phyloP scores from a whole-genome alignment of 2,888 invertebrate genomes.

The Dicyrtoma fusca region DNA sequence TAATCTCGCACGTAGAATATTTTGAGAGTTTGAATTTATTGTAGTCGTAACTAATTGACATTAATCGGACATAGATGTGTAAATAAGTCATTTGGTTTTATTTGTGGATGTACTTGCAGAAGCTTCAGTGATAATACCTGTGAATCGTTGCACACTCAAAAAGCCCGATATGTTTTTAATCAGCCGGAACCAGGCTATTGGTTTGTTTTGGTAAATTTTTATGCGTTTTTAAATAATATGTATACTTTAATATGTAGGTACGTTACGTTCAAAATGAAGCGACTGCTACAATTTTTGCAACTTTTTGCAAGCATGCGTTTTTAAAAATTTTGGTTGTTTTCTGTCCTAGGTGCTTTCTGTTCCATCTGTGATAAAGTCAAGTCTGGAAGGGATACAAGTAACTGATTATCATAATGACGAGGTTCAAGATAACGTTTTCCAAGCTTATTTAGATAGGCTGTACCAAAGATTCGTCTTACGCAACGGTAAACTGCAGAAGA shows the following conservation, averaged over 20 bases:
- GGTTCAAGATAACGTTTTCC: slow-evolving; percentile 75
- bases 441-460: slow-evolving; percentile 71
- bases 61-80: no score
- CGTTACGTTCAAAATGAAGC: no score
- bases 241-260: no score
- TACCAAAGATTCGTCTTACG: slow-evolving; percentile 86
- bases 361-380: slow-evolving; percentile 64
- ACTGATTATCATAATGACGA: slow-evolving; percentile 80
- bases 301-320: no score
- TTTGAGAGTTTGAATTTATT: no score
- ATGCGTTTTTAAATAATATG: background rate
- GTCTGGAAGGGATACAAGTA: slow-evolving; percentile 70
- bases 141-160: slow-evolving; percentile 85
- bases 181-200: slow-evolving; percentile 86
- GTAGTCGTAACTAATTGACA: no score
- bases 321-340: no score
- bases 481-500: slow-evolving; percentile 74
- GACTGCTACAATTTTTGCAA: no score
- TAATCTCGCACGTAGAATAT: no score
- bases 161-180: slow-evolving; percentile 82
- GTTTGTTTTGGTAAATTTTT: slow-evolving; percentile 78
- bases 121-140: slow-evolving; percentile 80
- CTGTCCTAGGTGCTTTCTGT: slow-evolving; percentile 74
- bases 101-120: slow-evolving; percentile 62
- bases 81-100: background rate